phyloP scores from a whole-genome alignment of 2,797 vertebrate species.

The Gambusia yucatana region DNA sequence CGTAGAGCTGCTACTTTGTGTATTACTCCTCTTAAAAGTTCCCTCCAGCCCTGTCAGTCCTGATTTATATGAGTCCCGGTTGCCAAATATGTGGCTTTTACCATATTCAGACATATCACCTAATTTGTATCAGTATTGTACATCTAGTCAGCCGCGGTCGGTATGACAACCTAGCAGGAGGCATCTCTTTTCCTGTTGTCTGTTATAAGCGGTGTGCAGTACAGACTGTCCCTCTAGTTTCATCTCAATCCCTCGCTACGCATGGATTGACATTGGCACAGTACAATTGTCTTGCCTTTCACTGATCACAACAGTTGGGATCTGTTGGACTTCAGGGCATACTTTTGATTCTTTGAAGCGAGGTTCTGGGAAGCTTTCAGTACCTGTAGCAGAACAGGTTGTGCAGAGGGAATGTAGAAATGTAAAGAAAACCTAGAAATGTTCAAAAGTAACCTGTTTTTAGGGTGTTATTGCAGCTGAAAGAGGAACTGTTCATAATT shows the following conservation, averaged over 20 bases:
- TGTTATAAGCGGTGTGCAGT: constrained; percentile 17
- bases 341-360: not conserved
- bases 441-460: not conserved
- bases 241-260: constrained; percentile 23
- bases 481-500: not conserved
- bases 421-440: not conserved
- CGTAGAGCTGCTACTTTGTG: constrained; percentile 39
- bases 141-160: constrained; percentile 22
- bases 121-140: constrained; percentile 39
- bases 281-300: constrained; percentile 50
- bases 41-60: constrained; percentile 35
- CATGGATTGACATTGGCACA: constrained; percentile 3
- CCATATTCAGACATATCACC: constrained; percentile 15
- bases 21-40: constrained; percentile 38
- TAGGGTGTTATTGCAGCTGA: not conserved
- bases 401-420: not conserved
- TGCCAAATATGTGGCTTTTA: constrained; percentile 3
- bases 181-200: constrained; percentile 24
- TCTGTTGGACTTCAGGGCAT: not conserved
- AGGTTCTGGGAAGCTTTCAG: not conserved
- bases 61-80: constrained; percentile 23
- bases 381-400: not conserved
- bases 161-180: constrained; percentile 35
- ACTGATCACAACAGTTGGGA: constrained; percentile 28
- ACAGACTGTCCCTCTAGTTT: constrained; percentile 46